Base-by-base conservation (phyloP, 1,140 invertebrate genomes). In the Zaprionus capensis region DNA sequence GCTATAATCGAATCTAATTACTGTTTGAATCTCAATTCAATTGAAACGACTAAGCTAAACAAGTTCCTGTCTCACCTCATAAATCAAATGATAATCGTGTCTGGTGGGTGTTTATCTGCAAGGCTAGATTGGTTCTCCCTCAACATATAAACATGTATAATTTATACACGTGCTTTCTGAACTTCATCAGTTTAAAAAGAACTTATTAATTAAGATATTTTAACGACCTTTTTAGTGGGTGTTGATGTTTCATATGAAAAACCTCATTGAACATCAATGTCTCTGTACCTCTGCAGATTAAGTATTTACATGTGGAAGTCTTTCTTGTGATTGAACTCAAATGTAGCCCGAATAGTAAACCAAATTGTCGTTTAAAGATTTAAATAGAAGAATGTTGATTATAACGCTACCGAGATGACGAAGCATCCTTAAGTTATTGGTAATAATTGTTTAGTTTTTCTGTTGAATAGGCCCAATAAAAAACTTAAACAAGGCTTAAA, bases 371-470 rank as follows among this genome's bases (percentile, higher is more conserved):
- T 7, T 34, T 34, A 34, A 34, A 3, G 31, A 34, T 9, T 3
- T 4, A 9, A 34, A 3, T 11, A 34, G 9, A 9, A 11, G 9
- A 11, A 3, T 31, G 31, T 9, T 34, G 9, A 11, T 11, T 11
- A 31, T 11, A 11, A 34, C 31, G 2, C 9, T 34, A 7, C 31
- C 2, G 9, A 34, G 4, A 34, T 11, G 9, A 34, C 9, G 31
- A 9, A 11, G 9, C 9, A 0, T 34, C 9, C 31, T 11, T 34
- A 11, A 34, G 2, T 34, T 34, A 34, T 34, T 71, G 46, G 61
- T 66, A 56, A 76, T 71, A 61, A 71, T 62, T 76, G 73, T 65
- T 76, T 71, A 58, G 36, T 56, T 44, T 36, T 76, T 71, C 71
- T 71, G 46, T 41, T 24, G 67, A 55, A 26, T 26, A 26, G 0